Percentiles rank a stretch among this genome's conserved stretches.
These are phyloP conservation scores for Agrypnus murinus DNA, from an alignment of 2,888 invertebrate species.

Conservation along the genomic window DNA sequence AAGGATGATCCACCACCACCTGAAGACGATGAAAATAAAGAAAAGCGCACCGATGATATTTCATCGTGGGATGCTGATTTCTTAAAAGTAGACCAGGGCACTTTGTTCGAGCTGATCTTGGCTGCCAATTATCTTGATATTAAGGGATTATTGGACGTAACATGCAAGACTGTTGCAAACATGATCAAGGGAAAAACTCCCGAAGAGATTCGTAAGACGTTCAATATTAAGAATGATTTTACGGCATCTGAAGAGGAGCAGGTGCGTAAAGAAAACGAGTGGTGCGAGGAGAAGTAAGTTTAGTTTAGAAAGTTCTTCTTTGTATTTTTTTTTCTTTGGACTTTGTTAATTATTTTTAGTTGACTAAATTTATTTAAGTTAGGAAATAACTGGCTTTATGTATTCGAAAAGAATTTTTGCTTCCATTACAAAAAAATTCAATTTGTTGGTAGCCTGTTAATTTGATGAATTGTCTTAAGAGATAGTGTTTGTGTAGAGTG, in stretches of 20 bases:
- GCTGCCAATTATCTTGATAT: slow-evolving; percentile 98
- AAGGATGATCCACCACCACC: slow-evolving; percentile 97
- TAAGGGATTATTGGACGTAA: slow-evolving; percentile 95
- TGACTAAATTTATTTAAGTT: slow-evolving; percentile 7
- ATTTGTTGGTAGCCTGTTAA: no score
- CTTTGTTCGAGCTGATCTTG: slow-evolving; percentile 95
- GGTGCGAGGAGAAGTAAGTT: slow-evolving; percentile 90
- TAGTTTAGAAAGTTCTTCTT: slow-evolving; percentile 6
- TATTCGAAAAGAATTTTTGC: no score
- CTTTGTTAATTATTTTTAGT: slow-evolving; percentile 15
- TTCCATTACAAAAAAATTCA: no score
- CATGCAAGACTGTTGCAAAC: slow-evolving; percentile 98
- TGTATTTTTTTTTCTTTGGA: slow-evolving; percentile 13
- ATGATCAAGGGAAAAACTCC: slow-evolving; percentile 99
- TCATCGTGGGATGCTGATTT: slow-evolving; percentile 99
- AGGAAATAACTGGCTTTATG: no score
- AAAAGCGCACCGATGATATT: slow-evolving; percentile 99
- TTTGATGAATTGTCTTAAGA: no score
- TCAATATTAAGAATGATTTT: slow-evolving; percentile 98
- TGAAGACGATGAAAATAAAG: slow-evolving; percentile 98
- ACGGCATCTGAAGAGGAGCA: slow-evolving; percentile 97
- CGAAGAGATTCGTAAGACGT: slow-evolving; percentile 96
- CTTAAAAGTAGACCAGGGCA: slow-evolving; percentile 98
- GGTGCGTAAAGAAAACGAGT: slow-evolving; percentile 96
- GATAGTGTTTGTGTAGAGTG: no score